Percentiles rank a stretch among this genome's conserved stretches.
Evolutionary conservation across 2,797 vertebrate species (phyloP).

Genomic region (Corythornis leucogaster): DNA sequence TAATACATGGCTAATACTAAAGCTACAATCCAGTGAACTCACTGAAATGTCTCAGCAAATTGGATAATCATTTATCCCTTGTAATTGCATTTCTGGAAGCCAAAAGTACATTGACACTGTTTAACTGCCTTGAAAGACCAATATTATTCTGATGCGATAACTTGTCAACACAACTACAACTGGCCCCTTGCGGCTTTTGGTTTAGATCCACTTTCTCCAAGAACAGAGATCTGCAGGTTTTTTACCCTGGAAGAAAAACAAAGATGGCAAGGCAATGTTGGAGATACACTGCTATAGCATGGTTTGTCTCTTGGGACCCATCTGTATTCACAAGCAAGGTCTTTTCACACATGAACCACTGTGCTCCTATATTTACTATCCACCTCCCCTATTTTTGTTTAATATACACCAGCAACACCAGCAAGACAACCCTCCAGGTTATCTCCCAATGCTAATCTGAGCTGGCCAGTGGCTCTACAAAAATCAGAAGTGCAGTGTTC

Average conservation of each 20-base stretch:
- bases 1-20: slow-evolving; percentile 17
- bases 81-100: slow-evolving; percentile 48
- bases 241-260: not conserved
- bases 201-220: not conserved
- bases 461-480: not conserved
- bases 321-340: not conserved
- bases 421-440: not conserved
- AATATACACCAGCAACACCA: not conserved
- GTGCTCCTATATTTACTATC: not conserved
- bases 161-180: not conserved
- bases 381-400: not conserved
- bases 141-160: not conserved
- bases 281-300: not conserved
- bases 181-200: not conserved
- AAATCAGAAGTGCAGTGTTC: not conserved
- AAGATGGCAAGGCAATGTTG: not conserved
- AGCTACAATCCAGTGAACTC: slow-evolving; percentile 31
- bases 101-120: slow-evolving; percentile 11
- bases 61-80: slow-evolving; percentile 46
- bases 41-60: slow-evolving; percentile 30
- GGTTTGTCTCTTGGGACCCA: not conserved
- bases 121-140: slow-evolving; percentile 44
- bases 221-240: not conserved
- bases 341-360: not conserved
- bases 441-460: not conserved